Conservation (phyloP, 2,113 vertebrate species). For the Neogobius melanostomus region DNA sequence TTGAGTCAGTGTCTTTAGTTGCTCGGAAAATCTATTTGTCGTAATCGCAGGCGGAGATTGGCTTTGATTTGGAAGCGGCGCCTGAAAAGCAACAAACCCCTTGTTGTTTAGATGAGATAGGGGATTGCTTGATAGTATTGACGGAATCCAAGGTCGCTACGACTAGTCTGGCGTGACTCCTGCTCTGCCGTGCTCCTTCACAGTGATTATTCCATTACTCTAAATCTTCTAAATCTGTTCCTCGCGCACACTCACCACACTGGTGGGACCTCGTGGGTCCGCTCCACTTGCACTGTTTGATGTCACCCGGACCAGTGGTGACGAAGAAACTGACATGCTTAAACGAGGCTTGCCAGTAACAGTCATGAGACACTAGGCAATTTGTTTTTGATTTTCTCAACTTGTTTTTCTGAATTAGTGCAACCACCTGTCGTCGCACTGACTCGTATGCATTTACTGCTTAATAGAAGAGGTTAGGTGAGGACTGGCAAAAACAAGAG, state of each 20-base stretch:
- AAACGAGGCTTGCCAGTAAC: conserved; percentile 29
- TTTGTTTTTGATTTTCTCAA: conserved; percentile 42
- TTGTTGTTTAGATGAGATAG: conserved; percentile 24
- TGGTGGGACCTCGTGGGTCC: conserved; percentile 26
- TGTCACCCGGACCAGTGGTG: conserved; percentile 22
- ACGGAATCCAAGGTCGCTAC: conserved; percentile 49
- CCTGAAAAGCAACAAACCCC: conserved; percentile 14
- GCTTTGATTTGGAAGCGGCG: conserved; percentile 24
- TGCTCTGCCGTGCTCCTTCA: conserved; percentile 32
- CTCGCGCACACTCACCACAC: conserved; percentile 48
- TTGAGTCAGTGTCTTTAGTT: conserved; percentile 21
- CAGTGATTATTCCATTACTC: conserved; percentile 62
- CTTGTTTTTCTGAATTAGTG: conserved; percentile 26
- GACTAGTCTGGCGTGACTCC: conserved; percentile 48
- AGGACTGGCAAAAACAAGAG: not conserved
- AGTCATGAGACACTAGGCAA: conserved; percentile 10
- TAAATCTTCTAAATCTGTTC: conserved; percentile 59
- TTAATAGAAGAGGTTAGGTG: not conserved
- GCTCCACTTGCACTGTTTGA: conserved; percentile 31
- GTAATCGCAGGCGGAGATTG: conserved; percentile 29
- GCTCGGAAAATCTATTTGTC: conserved; percentile 35
- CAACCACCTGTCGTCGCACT: conserved; percentile 27
- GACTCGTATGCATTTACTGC: conserved; percentile 11
- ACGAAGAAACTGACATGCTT: conserved; percentile 21
- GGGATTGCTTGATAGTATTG: conserved; percentile 44